Conservation (phyloP, 2,113 vertebrate species). For the Oryzias javanicus region DNA sequence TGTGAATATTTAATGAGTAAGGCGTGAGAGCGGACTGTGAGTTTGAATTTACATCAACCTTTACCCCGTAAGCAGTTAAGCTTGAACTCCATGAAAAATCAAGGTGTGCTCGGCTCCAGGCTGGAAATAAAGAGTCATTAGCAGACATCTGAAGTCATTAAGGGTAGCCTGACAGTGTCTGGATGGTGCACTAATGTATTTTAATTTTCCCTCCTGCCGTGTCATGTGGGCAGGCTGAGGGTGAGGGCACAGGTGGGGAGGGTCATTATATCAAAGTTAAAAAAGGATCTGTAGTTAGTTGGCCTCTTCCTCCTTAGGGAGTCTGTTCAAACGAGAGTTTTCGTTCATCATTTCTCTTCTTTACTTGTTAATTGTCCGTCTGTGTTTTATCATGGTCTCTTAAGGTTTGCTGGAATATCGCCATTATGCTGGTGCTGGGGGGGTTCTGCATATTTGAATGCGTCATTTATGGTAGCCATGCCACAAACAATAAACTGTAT, state of each 20-base stretch:
- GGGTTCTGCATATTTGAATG: no score
- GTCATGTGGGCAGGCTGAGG: constrained; percentile 12
- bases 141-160: constrained; percentile 10
- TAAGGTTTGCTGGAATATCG: constrained; percentile 35
- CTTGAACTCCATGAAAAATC: constrained; percentile 1
- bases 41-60: not conserved
- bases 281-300: constrained; percentile 49
- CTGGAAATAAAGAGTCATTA: constrained; percentile 41
- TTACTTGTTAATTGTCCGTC: constrained; percentile 46
- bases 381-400: constrained; percentile 59
- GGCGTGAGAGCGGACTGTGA: not conserved
- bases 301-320: constrained; percentile 48
- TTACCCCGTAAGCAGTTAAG: not conserved
- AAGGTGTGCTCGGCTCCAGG: not conserved
- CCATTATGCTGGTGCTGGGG: constrained; percentile 1
- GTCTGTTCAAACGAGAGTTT: constrained; percentile 52
- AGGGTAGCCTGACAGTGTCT: constrained; percentile 22
- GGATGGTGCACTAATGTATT: constrained; percentile 16
- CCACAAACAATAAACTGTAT: no score
- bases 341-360: constrained; percentile 48
- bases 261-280: constrained; percentile 58
- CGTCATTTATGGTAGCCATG: no score
- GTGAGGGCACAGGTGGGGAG: not conserved
- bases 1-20: no score
- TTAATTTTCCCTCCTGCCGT: constrained; percentile 31